Evolutionary conservation across 2,113 vertebrate species (phyloP), one percentile per base, ranked within the genome.

Genomic region (Struthio camelus): DNA sequence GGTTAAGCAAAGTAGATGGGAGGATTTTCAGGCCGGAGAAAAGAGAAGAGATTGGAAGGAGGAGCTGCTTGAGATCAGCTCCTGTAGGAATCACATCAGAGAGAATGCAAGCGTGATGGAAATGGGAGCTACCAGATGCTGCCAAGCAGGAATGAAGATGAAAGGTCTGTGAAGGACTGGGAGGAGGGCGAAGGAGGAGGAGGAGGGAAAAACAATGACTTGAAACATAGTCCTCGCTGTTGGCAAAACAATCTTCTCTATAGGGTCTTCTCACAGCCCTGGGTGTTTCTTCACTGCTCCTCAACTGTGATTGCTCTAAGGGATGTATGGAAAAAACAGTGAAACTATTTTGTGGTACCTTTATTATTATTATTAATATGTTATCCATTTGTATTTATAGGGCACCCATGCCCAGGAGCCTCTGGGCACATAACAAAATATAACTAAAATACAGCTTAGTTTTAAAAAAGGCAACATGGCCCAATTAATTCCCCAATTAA

Each of bases 401-500:
- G 92, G 81, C 97, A 96, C 76, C 75, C 88, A 61, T 93, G 89
- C 95, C 92, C 96, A 95, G 75, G 80, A 96, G 94, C 93, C 83
- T 95, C 87, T 85, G 89, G 95, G 84, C 80, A 87, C 64, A 73
- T 94, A 97, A 95, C 95, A 97, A 97, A 97, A 94, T 97, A 97
- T 93, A 93, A 97, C 89, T 95, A 96, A 95, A 96, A 97, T 88
- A 93, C 86, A 95, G 80, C 91, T 96, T 86, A 54, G 62, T 93
- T 95, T 97, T 95, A 97, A 96, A 96, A 97, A 97, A 97, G 85
- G 94, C 87, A 97, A 96, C 96, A 89, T 95, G 96, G 89, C 96
- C 97, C 96, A 97, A 97, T 97, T 97, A 97, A 97, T 97, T 97
- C 90, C 95, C 96, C 92, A 97, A 97, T 97, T 97, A 97, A 97